Evolutionary conservation across 2,113 vertebrate species (phyloP).

Genomic region (Pantherophis guttatus): DNA sequence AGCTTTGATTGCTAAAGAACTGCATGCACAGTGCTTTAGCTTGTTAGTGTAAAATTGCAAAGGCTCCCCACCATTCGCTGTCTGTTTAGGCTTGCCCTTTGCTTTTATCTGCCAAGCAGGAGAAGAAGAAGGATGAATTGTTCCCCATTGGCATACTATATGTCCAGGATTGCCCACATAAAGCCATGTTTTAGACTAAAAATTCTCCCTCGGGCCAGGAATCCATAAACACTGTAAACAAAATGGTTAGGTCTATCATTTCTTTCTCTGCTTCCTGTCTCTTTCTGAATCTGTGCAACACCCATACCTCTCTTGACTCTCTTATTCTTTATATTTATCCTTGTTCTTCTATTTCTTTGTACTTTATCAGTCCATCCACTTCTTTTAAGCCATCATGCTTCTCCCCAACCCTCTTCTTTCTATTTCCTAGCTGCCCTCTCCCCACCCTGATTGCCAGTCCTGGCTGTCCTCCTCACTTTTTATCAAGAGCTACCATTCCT

Average conservation of each 20-base stretch:
- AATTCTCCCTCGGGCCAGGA: not conserved
- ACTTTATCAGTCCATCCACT: not conserved
- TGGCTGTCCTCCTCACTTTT: not conserved
- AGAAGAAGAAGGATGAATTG: not conserved
- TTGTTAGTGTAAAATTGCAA: not conserved
- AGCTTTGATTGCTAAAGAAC: rapidly evolving
- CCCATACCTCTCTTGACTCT: not conserved
- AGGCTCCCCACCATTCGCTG: not conserved
- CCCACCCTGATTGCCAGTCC: not conserved
- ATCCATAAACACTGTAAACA: not conserved
- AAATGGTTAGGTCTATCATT: not conserved
- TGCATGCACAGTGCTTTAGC: not conserved
- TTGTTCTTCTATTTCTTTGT: not conserved
- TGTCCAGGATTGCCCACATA: not conserved
- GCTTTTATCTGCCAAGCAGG: not conserved
- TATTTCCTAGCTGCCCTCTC: not conserved
- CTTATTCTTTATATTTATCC: not conserved
- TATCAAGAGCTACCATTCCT: not conserved
- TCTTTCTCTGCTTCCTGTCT: not conserved
- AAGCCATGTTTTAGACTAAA: not conserved
- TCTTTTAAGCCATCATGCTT: not conserved
- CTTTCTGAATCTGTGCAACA: not conserved
- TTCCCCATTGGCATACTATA: not conserved
- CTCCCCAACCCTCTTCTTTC: not conserved
- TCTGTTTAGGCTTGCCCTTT: too few relatives aligned